phyloP scores from a whole-genome alignment of 2,888 invertebrate species.

The Rhamnusium bicolor region DNA sequence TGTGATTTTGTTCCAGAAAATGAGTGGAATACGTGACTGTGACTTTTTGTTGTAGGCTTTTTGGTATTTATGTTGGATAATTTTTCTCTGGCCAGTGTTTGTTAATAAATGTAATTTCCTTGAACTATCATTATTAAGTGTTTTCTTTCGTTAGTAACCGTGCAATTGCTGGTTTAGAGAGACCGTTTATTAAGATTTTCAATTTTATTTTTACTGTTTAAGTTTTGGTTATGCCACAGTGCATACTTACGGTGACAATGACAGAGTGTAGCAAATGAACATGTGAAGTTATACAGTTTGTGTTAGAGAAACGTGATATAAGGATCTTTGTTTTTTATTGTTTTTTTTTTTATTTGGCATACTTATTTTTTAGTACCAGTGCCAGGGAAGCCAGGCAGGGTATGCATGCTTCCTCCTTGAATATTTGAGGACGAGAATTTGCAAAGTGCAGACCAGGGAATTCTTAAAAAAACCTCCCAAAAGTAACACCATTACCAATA shows the following conservation, averaged over 20 bases:
- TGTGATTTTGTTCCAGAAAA: slow-evolving; percentile 34
- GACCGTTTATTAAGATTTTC: background rate
- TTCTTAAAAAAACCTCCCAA: no score
- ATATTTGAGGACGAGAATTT: no score
- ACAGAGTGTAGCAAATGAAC: slow-evolving; percentile 3
- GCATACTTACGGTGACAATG: background rate
- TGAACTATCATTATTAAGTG: slow-evolving; percentile 5
- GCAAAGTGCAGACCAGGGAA: no score
- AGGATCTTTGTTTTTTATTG: background rate
- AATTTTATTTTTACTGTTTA: background rate
- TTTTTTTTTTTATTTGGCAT: background rate
- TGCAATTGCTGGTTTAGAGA: slow-evolving; percentile 39
- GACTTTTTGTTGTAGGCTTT: slow-evolving; percentile 40
- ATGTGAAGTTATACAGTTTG: slow-evolving; percentile 6
- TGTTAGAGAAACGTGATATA: slow-evolving; percentile 3
- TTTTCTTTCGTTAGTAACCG: slow-evolving; percentile 29
- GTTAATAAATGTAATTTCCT: slow-evolving; percentile 23
- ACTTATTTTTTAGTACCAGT: no score
- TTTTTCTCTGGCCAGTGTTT: slow-evolving; percentile 39
- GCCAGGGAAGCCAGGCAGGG: no score
- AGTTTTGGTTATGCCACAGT: slow-evolving; percentile 8
- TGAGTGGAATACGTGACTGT: slow-evolving; percentile 44
- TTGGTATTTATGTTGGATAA: slow-evolving; percentile 16
- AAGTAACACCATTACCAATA: no score
- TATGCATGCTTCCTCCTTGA: no score